Evolutionary conservation across 2,888 invertebrate genomes (phyloP), one percentile per base, ranked within the genome.

Genomic region (Cylindroiulus punctatus): DNA sequence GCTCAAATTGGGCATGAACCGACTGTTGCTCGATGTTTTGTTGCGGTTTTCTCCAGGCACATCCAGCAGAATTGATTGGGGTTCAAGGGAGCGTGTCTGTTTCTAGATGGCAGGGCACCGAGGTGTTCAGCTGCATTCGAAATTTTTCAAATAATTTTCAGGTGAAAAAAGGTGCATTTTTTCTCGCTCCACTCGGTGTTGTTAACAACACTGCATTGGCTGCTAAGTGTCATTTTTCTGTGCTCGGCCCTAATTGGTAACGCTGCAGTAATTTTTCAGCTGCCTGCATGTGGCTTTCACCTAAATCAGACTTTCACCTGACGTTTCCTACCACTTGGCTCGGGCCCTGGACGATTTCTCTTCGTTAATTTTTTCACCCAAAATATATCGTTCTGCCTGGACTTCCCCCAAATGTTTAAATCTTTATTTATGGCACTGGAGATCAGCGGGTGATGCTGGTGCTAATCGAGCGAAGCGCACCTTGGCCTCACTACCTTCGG

Each of bases 301-400:
- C 52, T 52, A 52, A 52, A 52, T 52, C 52, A 52, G 52, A n/a
- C 52, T 52, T 52, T 52, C n/a, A 52, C 52, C 52, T 52, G 52
- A 52, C 52, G n/a, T 52, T 52, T 52, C 52, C 52, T 52, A 52
- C n/a, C 52, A 52, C 19, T 52, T n/a, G 14, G 52, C 19, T 52
- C 4, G 52, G n/a, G 47, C 3, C 17, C 17, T 47, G 4, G 14
- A 44, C 47, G 47, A 47, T 47, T 47, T 47, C 47, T 52, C 52
- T 52, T 52, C 52, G 52, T 52, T 52, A 52, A 52, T 52, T 52
- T 52, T 52, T 52, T 52, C 8, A 7, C 52, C n/a, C n/a, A 52
- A 52, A 52, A 52, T 52, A 8, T 52, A 52, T 52, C n/a, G 52
- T 52, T 52, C 52, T n/a, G 52, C 19, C n/a, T 52, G 52, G 52